These are phyloP conservation scores for Dinocampus coccinellae DNA, from an alignment of 2,888 invertebrate genomes.

Conservation along the genomic window DNA sequence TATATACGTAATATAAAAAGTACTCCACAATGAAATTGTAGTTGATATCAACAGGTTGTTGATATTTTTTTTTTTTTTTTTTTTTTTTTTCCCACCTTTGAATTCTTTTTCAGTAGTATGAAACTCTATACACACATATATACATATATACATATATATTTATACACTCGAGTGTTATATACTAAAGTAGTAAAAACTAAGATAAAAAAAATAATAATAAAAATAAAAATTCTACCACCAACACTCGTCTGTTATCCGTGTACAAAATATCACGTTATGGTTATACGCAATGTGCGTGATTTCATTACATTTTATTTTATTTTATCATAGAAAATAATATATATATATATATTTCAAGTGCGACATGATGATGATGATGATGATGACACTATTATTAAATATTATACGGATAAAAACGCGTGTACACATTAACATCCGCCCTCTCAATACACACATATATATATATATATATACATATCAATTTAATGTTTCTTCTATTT, in stretches of 20 bases:
- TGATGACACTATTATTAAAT: no score
- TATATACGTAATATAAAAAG: slow-evolving; percentile 20
- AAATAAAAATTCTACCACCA: no score
- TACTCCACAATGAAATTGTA: slow-evolving; percentile 9
- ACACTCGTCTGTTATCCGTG: slow-evolving; percentile 7
- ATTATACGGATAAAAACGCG: no score
- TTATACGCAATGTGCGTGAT: not conserved
- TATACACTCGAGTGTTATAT: not conserved
- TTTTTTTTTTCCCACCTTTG: slow-evolving; percentile 40
- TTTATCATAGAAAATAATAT: no score
- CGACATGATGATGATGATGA: no score
- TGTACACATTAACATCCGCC: no score
- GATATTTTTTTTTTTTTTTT: no score
- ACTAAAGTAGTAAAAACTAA: not conserved
- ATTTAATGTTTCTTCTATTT: not conserved
- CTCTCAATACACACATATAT: not conserved
- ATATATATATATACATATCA: not conserved
- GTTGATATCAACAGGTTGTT: slow-evolving; percentile 48
- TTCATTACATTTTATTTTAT: not conserved
- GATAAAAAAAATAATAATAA: not conserved
- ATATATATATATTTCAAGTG: no score
- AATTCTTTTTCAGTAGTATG: slow-evolving; percentile 13
- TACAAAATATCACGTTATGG: not conserved
- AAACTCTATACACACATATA: not conserved
- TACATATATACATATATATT: not conserved